Base-by-base conservation (phyloP, 2,113 vertebrate genomes). In the Oncorhynchus nerka region DNA sequence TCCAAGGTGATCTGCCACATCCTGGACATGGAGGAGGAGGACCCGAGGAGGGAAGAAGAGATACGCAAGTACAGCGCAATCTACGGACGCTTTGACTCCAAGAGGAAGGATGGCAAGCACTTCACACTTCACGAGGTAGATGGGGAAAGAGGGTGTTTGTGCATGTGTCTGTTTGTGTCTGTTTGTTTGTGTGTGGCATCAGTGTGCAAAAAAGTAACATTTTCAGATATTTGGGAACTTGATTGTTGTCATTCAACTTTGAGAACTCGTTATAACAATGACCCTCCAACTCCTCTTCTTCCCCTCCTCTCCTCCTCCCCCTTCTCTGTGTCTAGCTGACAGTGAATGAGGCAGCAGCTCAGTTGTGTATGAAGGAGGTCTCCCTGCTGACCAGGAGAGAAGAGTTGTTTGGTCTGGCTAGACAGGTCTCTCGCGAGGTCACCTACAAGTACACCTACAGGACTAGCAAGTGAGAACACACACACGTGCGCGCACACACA, bases 391-490 rank as follows among this genome's bases (percentile, higher is more conserved):
- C 94, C 13, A 93, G 95, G 79, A 93, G 95, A 87, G 95, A 96
- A 16, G 95, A 96, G 77, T 92, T 96, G 68, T 96, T 96, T 65
- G 94, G 94, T 0, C 89, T 96, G 78, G 94, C 95, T 30, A 90
- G 95, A 62, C 95, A 96, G 71, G 94, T 96, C 81, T 96, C 95
- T 71, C 93, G 95, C 67, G 95, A 96, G 90, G 95, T 96, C 85
- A 96, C 95, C 5, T 96, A 96, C 91, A 96, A 96, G 78, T 96
- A 96, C 45, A 96, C 95, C 55, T 96, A 96, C 90, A 93, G 95
- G 90, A 94, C 94, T 79, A 95, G 94, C 89, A 96, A 94, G 95
- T 96, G 93, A 93, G 94, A 20, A n/a, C 3, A 55, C 51, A 19
- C 13, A 13, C 13, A 13, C 11, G 13, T 1, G 13, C 30, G 4